Conservation (phyloP, 2,113 vertebrate genomes). For the Corapipo altera region DNA sequence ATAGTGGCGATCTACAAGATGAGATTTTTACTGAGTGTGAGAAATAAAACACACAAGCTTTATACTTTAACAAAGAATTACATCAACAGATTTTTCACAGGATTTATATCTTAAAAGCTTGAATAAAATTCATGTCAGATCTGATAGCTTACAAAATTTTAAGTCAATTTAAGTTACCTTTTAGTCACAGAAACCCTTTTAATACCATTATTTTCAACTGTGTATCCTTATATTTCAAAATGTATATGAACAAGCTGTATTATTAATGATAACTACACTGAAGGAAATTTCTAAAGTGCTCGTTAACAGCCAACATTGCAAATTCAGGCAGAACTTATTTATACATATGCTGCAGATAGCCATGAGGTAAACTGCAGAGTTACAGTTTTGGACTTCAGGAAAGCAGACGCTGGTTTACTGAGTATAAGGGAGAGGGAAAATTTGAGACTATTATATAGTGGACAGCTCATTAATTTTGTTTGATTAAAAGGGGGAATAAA, state of each 20-base stretch:
- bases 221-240: background rate
- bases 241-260: background rate
- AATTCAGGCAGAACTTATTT: background rate
- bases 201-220: background rate
- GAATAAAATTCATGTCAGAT: background rate
- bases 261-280: background rate
- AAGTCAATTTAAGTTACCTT: slow-evolving; percentile 7
- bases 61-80: background rate
- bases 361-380: background rate
- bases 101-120: slow-evolving; percentile 25
- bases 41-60: slow-evolving; percentile 1
- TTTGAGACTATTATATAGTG: background rate
- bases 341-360: background rate
- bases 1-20: background rate
- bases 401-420: background rate
- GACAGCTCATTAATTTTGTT: background rate
- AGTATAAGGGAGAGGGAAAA: background rate
- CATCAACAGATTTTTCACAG: slow-evolving; percentile 11
- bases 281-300: background rate
- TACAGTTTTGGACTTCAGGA: background rate
- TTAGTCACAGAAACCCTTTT: background rate
- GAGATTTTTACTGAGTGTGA: slow-evolving; percentile 35
- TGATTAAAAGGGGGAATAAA: background rate
- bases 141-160: background rate
- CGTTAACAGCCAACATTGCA: background rate